These are phyloP conservation scores for Craseonycteris thonglongyai DNA, from an alignment of 2,113 vertebrate species.

Conservation along the genomic window DNA sequence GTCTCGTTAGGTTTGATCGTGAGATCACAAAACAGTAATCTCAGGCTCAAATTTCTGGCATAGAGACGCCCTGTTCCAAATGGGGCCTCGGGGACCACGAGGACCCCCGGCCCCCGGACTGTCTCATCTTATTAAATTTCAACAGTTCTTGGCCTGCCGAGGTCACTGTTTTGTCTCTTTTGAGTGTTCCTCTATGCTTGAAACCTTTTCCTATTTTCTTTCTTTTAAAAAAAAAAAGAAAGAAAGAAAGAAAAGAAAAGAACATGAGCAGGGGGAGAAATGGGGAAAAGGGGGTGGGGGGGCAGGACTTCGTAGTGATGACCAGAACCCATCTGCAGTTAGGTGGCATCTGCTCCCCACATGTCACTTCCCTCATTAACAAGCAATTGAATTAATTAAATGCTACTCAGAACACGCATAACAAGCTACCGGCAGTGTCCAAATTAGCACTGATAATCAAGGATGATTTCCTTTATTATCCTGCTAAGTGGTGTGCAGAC, in stretches of 20 bases:
- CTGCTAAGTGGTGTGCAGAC: slow-evolving; percentile 88
- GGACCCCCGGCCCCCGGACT: not conserved
- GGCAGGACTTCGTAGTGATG: slow-evolving; percentile 77
- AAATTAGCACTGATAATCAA: slow-evolving; percentile 93
- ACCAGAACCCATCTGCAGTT: slow-evolving; percentile 86
- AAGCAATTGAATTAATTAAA: slow-evolving; percentile 95
- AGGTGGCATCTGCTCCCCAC: slow-evolving; percentile 91
- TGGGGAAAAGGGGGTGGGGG: too few relatives aligned
- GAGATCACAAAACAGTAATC: slow-evolving; percentile 48
- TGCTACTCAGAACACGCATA: slow-evolving; percentile 91
- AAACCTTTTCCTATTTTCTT: slow-evolving; percentile 72
- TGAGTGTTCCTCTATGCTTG: slow-evolving; percentile 71
- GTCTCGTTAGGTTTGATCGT: slow-evolving; percentile 66
- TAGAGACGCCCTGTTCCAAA: slow-evolving; percentile 41
- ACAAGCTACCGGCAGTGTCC: slow-evolving; percentile 92
- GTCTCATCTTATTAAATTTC: slow-evolving; percentile 67
- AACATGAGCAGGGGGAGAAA: not conserved
- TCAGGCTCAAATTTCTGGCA: slow-evolving; percentile 59
- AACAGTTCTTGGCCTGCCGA: slow-evolving; percentile 75
- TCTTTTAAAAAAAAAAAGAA: slow-evolving; percentile 12
- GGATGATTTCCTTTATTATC: slow-evolving; percentile 91
- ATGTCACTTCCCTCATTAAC: slow-evolving; percentile 93
- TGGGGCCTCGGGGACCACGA: slow-evolving; percentile 59
- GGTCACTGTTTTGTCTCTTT: slow-evolving; percentile 81
- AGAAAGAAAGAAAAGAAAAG: not conserved